phyloP scores from a whole-genome alignment of 92 coral and sea anemone genomes.

The Parazoanthus darwini region DNA sequence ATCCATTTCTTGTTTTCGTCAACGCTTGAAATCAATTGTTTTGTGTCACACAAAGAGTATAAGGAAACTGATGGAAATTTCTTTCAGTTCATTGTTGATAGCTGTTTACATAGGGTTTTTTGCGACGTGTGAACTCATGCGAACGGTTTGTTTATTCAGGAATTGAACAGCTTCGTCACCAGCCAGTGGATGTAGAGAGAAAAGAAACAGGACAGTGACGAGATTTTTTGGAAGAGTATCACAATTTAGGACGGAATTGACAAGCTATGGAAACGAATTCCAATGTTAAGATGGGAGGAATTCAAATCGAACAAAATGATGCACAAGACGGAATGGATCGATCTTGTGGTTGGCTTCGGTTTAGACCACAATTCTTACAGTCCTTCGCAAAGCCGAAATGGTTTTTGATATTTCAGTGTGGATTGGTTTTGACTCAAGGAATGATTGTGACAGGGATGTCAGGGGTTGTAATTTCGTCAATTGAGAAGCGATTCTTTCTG shows the following conservation, averaged over 20 bases:
- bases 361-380: conserved; percentile 72
- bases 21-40: neutral
- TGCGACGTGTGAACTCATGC: neutral
- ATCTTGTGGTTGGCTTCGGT: conserved; percentile 64
- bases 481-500: conserved; percentile 86
- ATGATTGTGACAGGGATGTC: conserved; percentile 91
- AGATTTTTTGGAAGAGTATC: neutral
- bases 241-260: neutral
- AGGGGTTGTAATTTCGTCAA: conserved; percentile 90
- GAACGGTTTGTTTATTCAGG: conserved; percentile 19
- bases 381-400: conserved; percentile 75
- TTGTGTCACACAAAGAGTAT: neutral
- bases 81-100: neutral
- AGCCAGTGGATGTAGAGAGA: neutral
- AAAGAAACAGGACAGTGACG: neutral
- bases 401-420: conserved; percentile 89
- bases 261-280: neutral
- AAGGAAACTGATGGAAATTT: neutral
- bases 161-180: neutral
- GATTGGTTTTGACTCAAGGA: conserved; percentile 88
- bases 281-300: neutral
- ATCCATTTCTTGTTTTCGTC: neutral
- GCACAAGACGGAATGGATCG: neutral
- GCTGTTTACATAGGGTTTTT: neutral
- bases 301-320: neutral